phyloP scores from a whole-genome alignment of 1,140 invertebrate genomes.

The Micrasema longulum region DNA sequence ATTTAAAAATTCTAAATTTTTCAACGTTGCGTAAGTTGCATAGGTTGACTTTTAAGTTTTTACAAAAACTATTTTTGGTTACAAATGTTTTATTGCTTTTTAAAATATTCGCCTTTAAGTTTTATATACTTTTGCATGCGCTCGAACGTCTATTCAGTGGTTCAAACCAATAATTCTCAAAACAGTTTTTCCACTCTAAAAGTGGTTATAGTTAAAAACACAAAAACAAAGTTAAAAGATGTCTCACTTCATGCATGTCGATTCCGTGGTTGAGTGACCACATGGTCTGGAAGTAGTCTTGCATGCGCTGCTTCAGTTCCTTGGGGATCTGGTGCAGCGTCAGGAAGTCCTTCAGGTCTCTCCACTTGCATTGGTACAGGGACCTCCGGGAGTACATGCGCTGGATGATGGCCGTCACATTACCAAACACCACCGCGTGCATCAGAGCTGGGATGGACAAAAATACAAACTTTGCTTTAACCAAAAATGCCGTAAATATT shows the following conservation, averaged over 20 bases:
- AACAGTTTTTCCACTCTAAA: too few relatives aligned
- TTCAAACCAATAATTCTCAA: too few relatives aligned
- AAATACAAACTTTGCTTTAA: too few relatives aligned
- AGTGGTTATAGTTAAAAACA: neutral
- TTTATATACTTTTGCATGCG: too few relatives aligned
- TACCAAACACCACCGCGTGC: slow-evolving; percentile 99
- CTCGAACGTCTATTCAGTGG: too few relatives aligned
- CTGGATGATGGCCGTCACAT: slow-evolving; percentile 99
- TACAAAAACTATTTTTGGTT: neutral
- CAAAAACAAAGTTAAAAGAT: too few relatives aligned
- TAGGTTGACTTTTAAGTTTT: neutral
- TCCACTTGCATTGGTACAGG: slow-evolving; percentile 96
- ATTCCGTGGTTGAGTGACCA: slow-evolving; percentile 99
- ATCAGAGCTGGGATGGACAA: too few relatives aligned
- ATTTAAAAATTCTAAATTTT: neutral
- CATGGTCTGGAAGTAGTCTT: slow-evolving; percentile 99
- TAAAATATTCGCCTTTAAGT: neutral
- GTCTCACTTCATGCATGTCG: slow-evolving; percentile 94
- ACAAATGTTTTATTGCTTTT: neutral
- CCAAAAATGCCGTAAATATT: too few relatives aligned
- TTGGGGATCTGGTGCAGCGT: slow-evolving; percentile 96
- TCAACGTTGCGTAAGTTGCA: neutral
- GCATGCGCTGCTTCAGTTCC: slow-evolving; percentile 94
- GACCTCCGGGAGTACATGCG: slow-evolving; percentile 97
- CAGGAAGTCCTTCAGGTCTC: slow-evolving; percentile 97